Conservation (phyloP, 2,113 vertebrate species). For the Oryzias curvinotus region DNA sequence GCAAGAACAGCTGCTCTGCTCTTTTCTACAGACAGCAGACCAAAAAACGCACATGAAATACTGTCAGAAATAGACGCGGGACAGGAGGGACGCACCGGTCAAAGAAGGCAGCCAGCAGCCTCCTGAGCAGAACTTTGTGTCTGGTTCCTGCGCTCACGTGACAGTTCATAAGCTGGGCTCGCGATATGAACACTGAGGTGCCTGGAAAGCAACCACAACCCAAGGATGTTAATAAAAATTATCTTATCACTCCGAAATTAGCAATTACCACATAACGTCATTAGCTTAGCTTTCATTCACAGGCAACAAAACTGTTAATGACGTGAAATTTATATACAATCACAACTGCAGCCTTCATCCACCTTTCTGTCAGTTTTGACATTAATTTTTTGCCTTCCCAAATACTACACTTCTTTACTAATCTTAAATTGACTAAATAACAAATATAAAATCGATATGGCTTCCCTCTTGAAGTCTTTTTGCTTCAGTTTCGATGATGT, state of each 20-base stretch:
- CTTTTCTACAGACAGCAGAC: not conserved
- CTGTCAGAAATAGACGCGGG: constrained; percentile 50
- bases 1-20: constrained; percentile 26
- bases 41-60: constrained; percentile 34
- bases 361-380: no score
- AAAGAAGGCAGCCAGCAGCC: constrained; percentile 94
- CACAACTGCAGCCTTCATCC: no score
- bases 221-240: not conserved
- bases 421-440: no score
- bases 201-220: constrained; percentile 67
- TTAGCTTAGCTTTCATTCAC: constrained; percentile 10
- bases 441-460: no score
- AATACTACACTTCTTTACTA: not conserved
- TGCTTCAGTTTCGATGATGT: no score
- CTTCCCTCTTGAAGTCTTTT: no score
- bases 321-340: constrained; percentile 18
- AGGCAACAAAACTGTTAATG: constrained; percentile 6
- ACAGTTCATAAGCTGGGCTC: constrained; percentile 97
- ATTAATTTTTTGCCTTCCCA: not conserved
- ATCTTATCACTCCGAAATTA: no score
- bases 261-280: not conserved
- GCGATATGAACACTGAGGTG: constrained; percentile 93
- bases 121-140: constrained; percentile 92
- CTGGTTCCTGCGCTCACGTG: constrained; percentile 93
- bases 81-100: constrained; percentile 81